Percentiles rank a stretch among this genome's conserved stretches.
Evolutionary conservation across 1,140 invertebrate species (phyloP).

Genomic region (Globodera rostochiensis): DNA sequence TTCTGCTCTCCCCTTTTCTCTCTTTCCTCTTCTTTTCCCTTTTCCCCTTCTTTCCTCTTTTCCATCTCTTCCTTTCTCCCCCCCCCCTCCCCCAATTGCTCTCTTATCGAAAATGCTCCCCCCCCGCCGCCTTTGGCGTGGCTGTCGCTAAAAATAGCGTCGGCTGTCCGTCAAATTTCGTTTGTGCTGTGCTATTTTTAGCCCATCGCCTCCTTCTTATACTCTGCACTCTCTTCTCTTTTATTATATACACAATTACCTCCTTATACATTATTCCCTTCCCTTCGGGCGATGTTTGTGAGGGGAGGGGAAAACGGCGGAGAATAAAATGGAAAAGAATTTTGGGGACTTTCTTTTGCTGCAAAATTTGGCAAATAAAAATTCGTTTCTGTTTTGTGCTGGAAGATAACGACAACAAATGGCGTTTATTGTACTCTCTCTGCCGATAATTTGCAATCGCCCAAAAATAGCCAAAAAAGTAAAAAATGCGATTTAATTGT

Average conservation of each 20-base stretch:
- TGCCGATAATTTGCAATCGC: no score
- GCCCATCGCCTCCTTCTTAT: conserved; percentile 7
- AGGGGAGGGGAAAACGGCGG: neutral
- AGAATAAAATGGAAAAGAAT: no score
- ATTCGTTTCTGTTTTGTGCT: no score
- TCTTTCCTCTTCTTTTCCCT: no score
- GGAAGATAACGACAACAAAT: no score
- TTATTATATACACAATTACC: neutral
- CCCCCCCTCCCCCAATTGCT: neutral
- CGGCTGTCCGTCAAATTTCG: conserved; percentile 4
- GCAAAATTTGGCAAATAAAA: no score
- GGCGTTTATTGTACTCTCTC: no score
- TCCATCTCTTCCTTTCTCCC: neutral
- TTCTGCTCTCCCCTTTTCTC: neutral
- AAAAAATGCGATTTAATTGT: no score
- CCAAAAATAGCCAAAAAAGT: no score
- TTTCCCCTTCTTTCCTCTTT: no score
- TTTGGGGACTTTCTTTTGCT: no score
- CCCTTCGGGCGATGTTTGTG: neutral
- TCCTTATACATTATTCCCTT: neutral
- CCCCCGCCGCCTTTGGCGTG: neutral
- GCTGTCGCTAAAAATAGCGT: conserved; percentile 28
- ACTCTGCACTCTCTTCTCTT: neutral
- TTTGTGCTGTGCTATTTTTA: conserved; percentile 9
- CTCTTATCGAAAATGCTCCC: neutral